Percentiles rank a stretch among this genome's conserved stretches.
Evolutionary conservation across 2,888 invertebrate genomes (phyloP).

Genomic region (Tryphoninae sp.): DNA sequence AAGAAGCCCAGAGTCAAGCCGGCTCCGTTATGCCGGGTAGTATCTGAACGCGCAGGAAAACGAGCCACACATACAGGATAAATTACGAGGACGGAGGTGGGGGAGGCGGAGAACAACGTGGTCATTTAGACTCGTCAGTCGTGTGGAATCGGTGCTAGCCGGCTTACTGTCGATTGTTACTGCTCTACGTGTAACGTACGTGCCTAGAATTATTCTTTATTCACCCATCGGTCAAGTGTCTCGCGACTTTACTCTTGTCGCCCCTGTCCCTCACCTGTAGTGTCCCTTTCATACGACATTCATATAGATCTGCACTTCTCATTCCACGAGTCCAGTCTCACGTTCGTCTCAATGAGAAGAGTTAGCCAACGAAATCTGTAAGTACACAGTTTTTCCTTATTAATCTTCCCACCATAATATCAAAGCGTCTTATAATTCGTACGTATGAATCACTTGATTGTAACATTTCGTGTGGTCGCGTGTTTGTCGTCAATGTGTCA

Average conservation of each 20-base stretch:
- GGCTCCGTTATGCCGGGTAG: too few species aligned
- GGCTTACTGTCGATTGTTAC: conserved; percentile 28
- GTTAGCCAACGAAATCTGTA: too few species aligned
- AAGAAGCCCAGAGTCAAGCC: too few species aligned
- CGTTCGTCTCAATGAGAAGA: neutral
- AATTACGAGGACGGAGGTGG: neutral
- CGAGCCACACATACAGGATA: neutral
- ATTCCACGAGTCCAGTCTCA: neutral
- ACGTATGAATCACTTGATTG: neutral
- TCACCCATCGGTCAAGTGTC: neutral
- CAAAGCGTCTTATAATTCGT: neutral
- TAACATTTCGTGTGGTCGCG: neutral
- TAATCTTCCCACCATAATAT: neutral
- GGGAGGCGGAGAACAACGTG: conserved; percentile 39
- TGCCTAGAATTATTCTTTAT: conserved; percentile 24
- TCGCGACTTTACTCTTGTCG: neutral
- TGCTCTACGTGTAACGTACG: conserved; percentile 32
- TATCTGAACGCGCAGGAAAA: too few species aligned
- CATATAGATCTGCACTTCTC: neutral
- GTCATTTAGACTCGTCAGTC: conserved; percentile 46
- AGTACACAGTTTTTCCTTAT: too few species aligned
- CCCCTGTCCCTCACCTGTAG: neutral
- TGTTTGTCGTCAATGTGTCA: neutral
- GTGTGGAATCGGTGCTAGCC: conserved; percentile 39
- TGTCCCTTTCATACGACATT: neutral